phyloP scores from a whole-genome alignment of 2,797 vertebrate species.

The Notoglanidium macrostoma region DNA sequence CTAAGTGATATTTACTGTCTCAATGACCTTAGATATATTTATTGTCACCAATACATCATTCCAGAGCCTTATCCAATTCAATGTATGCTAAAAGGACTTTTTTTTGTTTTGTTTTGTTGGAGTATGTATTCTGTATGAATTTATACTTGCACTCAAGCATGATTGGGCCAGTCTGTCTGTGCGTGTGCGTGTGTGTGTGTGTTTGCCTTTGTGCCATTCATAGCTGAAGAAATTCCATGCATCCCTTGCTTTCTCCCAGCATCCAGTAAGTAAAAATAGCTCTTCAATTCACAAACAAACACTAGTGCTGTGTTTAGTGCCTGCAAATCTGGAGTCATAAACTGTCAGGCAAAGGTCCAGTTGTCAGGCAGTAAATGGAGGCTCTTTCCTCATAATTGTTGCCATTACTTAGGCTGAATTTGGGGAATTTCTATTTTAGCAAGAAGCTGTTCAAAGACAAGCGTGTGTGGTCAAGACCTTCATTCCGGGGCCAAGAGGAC shows the following conservation, averaged over 20 bases:
- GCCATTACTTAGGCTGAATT: conserved; percentile 55
- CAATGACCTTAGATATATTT: conserved; percentile 6
- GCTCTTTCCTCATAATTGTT: conserved; percentile 52
- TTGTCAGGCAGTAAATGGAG: conserved; percentile 66
- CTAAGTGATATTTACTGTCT: neutral
- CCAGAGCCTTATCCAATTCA: conserved; percentile 23
- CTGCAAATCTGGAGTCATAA: conserved; percentile 62
- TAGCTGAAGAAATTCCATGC: conserved; percentile 52
- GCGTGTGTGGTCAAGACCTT: conserved; percentile 64
- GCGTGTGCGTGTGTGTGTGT: conserved; percentile 24
- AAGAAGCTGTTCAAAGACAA: conserved; percentile 67
- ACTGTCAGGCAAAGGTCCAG: conserved; percentile 72
- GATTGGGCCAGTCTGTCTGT: conserved; percentile 13
- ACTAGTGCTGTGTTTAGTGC: conserved; percentile 46
- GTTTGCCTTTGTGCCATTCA: conserved; percentile 43
- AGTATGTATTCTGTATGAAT: conserved; percentile 16
- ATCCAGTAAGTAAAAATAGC: conserved; percentile 55
- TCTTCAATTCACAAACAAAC: conserved; percentile 35
- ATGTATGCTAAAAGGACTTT: conserved; percentile 29
- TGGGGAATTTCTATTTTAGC: conserved; percentile 60
- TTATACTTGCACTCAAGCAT: neutral
- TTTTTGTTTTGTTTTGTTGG: neutral
- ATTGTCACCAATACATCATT: conserved; percentile 7
- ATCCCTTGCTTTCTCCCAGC: conserved; percentile 34
- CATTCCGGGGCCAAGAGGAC: conserved; percentile 59